phyloP scores from a whole-genome alignment of 2,113 vertebrate species.

The Prionailurus bengalensis region DNA sequence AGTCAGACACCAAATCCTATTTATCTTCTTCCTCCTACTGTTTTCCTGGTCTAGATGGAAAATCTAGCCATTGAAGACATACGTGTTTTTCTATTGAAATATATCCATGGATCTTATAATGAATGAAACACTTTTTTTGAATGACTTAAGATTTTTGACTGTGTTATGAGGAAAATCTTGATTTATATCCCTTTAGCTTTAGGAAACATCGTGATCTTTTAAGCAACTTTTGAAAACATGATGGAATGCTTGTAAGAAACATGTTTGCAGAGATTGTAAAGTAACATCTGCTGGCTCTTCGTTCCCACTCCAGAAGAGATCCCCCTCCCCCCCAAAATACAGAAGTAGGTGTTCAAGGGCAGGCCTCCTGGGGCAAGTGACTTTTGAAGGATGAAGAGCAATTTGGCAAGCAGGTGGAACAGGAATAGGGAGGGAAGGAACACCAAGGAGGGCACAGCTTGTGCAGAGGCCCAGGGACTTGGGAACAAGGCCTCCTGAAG shows the following conservation, averaged over 20 bases:
- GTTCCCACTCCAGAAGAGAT: background rate
- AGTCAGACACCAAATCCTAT: background rate
- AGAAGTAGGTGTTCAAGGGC: background rate
- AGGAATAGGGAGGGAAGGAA: background rate
- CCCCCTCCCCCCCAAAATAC: background rate
- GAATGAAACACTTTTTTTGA: background rate
- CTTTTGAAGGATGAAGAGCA: slow-evolving; percentile 2
- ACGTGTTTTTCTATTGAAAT: background rate
- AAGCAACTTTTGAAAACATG: slow-evolving; percentile 8
- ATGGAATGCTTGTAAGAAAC: background rate
- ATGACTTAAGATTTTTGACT: background rate
- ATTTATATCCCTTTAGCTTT: slow-evolving; percentile 10
- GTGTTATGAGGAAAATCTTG: background rate
- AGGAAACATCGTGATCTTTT: background rate
- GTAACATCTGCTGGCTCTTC: background rate
- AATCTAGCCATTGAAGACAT: background rate
- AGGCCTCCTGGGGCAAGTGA: background rate
- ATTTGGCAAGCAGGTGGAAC: background rate
- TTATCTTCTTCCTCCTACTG: slow-evolving; percentile 2
- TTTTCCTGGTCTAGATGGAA: slow-evolving; percentile 5
- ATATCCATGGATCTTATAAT: background rate
- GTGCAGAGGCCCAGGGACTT: background rate
- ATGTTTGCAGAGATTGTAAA: background rate
- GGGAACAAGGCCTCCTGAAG: background rate
- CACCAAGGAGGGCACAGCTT: background rate